Conservation (phyloP, 2,888 invertebrate genomes). For the Apomyelois bistriatella region DNA sequence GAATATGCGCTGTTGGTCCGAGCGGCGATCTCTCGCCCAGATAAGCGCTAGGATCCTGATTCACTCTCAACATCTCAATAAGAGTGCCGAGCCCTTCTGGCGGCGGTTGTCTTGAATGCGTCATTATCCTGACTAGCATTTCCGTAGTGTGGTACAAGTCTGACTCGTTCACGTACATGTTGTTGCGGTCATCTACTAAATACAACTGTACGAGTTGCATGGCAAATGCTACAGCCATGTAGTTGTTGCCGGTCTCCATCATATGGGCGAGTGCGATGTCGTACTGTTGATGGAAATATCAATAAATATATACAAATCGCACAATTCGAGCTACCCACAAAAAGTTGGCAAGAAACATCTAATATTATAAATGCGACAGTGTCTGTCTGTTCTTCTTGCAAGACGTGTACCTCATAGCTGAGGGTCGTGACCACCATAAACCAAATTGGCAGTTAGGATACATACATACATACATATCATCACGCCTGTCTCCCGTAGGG, state of each 20-base stretch:
- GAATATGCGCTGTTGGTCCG: slow-evolving; percentile 93
- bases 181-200: slow-evolving; percentile 89
- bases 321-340: too few relatives aligned
- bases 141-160: slow-evolving; percentile 95
- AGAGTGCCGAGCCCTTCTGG: slow-evolving; percentile 91
- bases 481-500: too few relatives aligned
- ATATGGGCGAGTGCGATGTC: slow-evolving; percentile 90
- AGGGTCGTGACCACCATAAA: too few relatives aligned
- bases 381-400: too few relatives aligned
- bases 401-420: too few relatives aligned
- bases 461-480: too few relatives aligned
- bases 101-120: slow-evolving; percentile 86
- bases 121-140: slow-evolving; percentile 86
- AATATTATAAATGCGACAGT: too few relatives aligned
- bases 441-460: too few relatives aligned
- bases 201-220: slow-evolving; percentile 95
- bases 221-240: slow-evolving; percentile 91
- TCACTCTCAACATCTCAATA: slow-evolving; percentile 88
- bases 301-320: too few relatives aligned
- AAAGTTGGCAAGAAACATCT: too few relatives aligned
- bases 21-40: slow-evolving; percentile 88
- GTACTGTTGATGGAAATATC: slow-evolving; percentile 69
- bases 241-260: slow-evolving; percentile 92
- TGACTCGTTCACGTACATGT: slow-evolving; percentile 87
- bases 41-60: slow-evolving; percentile 85